Evolutionary conservation across 1,140 invertebrate genomes (phyloP).

Genomic region (Macrosteles quadrilineatus): DNA sequence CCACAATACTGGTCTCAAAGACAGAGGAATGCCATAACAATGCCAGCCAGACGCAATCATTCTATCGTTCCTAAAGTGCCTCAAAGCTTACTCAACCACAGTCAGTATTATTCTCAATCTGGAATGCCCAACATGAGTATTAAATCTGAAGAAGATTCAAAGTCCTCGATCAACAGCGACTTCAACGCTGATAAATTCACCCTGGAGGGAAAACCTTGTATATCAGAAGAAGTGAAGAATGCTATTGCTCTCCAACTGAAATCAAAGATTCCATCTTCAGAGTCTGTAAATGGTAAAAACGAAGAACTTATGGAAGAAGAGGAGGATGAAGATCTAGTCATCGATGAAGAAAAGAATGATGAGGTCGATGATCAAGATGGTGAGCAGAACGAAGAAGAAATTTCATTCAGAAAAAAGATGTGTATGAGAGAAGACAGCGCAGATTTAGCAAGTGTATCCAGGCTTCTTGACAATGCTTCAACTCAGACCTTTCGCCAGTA

Average conservation of each 20-base stretch:
- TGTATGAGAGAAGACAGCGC: constrained; percentile 38
- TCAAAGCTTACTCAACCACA: not conserved
- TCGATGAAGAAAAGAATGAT: constrained; percentile 61
- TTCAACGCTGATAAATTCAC: too few relatives aligned
- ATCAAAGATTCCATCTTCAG: constrained; percentile 47
- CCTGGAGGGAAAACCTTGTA: constrained; percentile 41
- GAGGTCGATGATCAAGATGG: constrained; percentile 38
- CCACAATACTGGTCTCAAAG: constrained; percentile 83
- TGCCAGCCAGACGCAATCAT: constrained; percentile 5
- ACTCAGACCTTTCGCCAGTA: constrained; percentile 66
- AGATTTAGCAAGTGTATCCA: constrained; percentile 75
- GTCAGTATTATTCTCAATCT: not conserved
- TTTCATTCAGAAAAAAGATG: constrained; percentile 30
- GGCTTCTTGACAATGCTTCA: constrained; percentile 76
- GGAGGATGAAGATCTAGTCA: constrained; percentile 62
- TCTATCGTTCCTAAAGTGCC: not conserved
- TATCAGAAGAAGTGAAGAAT: constrained; percentile 75
- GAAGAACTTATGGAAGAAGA: constrained; percentile 47
- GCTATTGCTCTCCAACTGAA: constrained; percentile 78
- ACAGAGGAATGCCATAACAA: constrained; percentile 48
- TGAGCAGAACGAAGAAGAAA: constrained; percentile 33
- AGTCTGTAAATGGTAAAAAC: constrained; percentile 27
- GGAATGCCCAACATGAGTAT: not conserved
- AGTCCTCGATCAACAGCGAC: not conserved
- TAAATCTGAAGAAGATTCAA: constrained; percentile 21